Evolutionary conservation across 2,113 vertebrate species (phyloP).

Genomic region (Herpetotheres cachinnans): DNA sequence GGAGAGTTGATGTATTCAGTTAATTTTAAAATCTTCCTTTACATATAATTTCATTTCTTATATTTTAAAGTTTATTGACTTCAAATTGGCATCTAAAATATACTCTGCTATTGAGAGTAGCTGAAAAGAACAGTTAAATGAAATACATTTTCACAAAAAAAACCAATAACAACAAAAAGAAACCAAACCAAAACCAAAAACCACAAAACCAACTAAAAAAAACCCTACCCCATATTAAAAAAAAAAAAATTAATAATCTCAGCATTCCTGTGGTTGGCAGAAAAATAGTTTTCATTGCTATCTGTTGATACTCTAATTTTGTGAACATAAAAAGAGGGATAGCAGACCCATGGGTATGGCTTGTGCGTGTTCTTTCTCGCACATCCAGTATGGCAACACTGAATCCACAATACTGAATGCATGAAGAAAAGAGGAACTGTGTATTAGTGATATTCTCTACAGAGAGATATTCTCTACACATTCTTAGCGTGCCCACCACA

Average conservation of each 20-base stretch:
- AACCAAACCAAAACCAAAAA: not conserved
- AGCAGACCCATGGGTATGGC: not conserved
- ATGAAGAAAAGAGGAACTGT: not conserved
- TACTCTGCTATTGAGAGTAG: not conserved
- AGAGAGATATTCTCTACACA: not conserved
- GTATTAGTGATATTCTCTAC: not conserved
- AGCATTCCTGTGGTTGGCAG: not conserved
- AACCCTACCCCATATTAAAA: not conserved
- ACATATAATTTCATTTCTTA: not conserved
- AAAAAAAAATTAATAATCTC: not conserved
- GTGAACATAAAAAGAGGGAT: not conserved
- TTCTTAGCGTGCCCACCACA: not conserved
- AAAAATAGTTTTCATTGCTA: not conserved
- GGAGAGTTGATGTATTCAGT: not conserved
- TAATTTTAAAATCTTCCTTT: no score
- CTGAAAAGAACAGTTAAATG: not conserved
- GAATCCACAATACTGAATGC: not conserved
- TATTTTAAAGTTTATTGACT: not conserved
- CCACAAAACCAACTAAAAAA: not conserved
- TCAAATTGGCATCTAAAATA: not conserved
- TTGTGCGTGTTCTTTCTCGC: not conserved
- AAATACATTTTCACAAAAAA: not conserved
- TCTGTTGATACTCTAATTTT: not conserved
- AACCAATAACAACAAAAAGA: no score
- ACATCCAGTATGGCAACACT: not conserved